Conservation (phyloP, 2,888 invertebrate genomes). For the Xanthorhoe designata region DNA sequence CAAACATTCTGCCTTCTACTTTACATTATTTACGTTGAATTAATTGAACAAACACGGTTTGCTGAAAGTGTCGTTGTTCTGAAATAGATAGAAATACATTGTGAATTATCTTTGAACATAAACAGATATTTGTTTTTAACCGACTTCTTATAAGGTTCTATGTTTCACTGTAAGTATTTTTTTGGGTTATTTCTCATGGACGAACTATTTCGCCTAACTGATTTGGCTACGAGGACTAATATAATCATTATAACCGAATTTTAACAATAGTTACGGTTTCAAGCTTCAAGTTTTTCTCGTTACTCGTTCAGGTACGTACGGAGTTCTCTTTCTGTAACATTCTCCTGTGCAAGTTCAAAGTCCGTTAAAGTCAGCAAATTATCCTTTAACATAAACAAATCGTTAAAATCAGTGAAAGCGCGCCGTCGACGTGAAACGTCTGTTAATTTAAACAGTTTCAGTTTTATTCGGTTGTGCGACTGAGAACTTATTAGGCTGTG, state of each 20-base stretch:
- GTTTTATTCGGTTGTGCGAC: conserved; percentile 42
- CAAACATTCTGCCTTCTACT: conserved; percentile 40
- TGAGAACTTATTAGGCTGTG: conserved; percentile 35
- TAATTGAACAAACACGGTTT: conserved; percentile 43
- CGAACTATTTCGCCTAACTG: too few relatives aligned
- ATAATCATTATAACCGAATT: too few relatives aligned
- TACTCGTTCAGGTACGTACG: too few relatives aligned
- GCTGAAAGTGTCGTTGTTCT: conserved; percentile 37
- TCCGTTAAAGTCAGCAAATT: conserved; percentile 40
- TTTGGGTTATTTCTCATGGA: too few relatives aligned
- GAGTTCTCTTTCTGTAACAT: neutral
- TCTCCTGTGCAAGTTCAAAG: conserved; percentile 18
- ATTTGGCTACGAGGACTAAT: too few relatives aligned
- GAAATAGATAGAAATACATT: conserved; percentile 30
- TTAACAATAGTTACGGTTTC: too few relatives aligned
- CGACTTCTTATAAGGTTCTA: too few relatives aligned
- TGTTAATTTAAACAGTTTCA: conserved; percentile 26
- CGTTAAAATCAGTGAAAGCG: conserved; percentile 40
- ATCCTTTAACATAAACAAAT: conserved; percentile 42
- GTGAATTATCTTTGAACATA: neutral
- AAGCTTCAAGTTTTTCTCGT: too few relatives aligned
- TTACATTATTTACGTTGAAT: conserved; percentile 42
- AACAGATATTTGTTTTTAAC: neutral
- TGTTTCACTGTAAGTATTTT: too few relatives aligned
- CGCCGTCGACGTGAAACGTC: conserved; percentile 27